These are phyloP conservation scores for Noctua janthe DNA, from an alignment of 2,888 invertebrate species.

Conservation along the genomic window DNA sequence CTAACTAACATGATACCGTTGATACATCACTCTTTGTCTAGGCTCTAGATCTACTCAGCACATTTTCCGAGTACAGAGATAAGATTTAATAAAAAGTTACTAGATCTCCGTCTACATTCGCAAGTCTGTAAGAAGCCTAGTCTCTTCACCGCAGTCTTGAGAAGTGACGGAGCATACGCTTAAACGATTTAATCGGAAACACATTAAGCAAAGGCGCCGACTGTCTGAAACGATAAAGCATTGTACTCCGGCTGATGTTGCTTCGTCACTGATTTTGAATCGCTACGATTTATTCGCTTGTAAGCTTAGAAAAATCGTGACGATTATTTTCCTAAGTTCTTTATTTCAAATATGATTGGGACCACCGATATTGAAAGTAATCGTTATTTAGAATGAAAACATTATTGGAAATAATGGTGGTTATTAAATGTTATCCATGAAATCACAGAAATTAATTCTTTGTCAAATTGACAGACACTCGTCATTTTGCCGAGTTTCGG, in stretches of 20 bases:
- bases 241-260: conserved; percentile 58
- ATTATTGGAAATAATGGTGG: conserved; percentile 9
- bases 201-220: conserved; percentile 70
- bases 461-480: neutral
- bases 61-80: neutral
- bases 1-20: neutral
- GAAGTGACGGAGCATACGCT: conserved; percentile 63
- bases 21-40: neutral
- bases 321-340: neutral
- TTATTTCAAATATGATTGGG: neutral
- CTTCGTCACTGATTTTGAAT: conserved; percentile 66
- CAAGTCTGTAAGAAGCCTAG: conserved; percentile 25
- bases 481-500: neutral
- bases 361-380: neutral
- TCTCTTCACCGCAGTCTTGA: conserved; percentile 29
- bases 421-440: conserved; percentile 5
- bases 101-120: conserved; percentile 2
- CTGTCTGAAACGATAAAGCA: conserved; percentile 66
- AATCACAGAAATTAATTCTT: neutral
- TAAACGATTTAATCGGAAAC: conserved; percentile 69
- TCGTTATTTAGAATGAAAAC: neutral
- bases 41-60: neutral
- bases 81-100: neutral
- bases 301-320: neutral
- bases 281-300: conserved; percentile 24